These are phyloP conservation scores for Yoshiicerus persimilis DNA, from an alignment of 1,140 invertebrate species.

Conservation along the genomic window DNA sequence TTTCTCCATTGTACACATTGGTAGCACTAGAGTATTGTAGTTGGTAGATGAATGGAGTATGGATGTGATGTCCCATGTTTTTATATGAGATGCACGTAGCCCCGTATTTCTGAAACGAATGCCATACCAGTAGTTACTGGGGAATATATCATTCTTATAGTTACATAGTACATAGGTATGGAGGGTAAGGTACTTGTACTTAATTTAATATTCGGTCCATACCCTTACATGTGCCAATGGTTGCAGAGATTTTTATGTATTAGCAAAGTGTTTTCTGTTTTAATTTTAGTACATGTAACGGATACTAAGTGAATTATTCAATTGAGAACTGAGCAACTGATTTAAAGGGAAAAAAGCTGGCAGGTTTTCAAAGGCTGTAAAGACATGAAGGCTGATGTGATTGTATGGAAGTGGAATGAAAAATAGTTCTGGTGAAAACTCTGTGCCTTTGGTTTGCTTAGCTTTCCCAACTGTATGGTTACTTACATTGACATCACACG, in stretches of 20 bases:
- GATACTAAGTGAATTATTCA: background rate
- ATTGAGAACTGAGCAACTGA: background rate
- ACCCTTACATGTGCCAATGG: background rate
- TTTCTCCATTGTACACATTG: background rate
- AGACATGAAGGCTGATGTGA: background rate
- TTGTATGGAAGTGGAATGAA: background rate
- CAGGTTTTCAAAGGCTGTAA: background rate
- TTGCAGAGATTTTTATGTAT: background rate
- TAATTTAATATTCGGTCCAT: background rate
- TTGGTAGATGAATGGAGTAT: background rate
- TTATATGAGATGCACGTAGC: slow-evolving; percentile 19
- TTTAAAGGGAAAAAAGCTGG: background rate
- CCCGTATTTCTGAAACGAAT: background rate
- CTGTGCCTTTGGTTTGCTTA: background rate
- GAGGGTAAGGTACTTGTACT: too few species aligned
- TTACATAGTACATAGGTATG: too few species aligned
- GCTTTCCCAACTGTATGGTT: background rate
- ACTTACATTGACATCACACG: background rate
- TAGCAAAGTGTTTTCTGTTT: background rate
- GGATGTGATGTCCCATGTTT: background rate
- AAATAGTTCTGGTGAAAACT: background rate
- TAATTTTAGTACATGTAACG: background rate
- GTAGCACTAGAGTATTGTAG: background rate
- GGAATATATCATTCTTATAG: too few species aligned
- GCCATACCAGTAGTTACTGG: background rate